These are phyloP conservation scores for Coelopa pilipes DNA, from an alignment of 2,888 invertebrate species.

Conservation along the genomic window DNA sequence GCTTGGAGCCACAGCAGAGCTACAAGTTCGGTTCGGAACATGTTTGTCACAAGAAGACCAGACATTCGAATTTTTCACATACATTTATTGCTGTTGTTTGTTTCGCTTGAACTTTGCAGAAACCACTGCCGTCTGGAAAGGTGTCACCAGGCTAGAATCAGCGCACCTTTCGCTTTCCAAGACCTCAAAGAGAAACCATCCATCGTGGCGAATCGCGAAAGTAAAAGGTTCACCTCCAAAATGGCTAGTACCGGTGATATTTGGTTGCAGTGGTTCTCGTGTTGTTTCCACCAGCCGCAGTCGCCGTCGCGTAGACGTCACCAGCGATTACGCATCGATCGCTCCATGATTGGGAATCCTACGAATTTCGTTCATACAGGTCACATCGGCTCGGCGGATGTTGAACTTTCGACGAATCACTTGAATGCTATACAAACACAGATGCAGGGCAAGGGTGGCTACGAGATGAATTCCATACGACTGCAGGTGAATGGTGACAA, in stretches of 20 bases:
- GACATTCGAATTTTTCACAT: not conserved
- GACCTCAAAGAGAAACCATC: too few species aligned
- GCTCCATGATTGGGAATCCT: slow-evolving; percentile 95
- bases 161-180: not conserved
- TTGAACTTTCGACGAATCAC: slow-evolving; percentile 84
- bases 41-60: too few species aligned
- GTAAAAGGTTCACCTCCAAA: slow-evolving; percentile 53
- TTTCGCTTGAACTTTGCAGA: not conserved
- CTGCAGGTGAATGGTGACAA: slow-evolving; percentile 59
- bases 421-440: slow-evolving; percentile 90
- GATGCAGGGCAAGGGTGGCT: slow-evolving; percentile 97
- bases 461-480: slow-evolving; percentile 74
- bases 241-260: slow-evolving; percentile 83
- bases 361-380: slow-evolving; percentile 94
- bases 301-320: slow-evolving; percentile 77
- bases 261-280: slow-evolving; percentile 93
- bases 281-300: slow-evolving; percentile 85
- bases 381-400: slow-evolving; percentile 90
- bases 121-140: not conserved
- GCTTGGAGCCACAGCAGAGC: not conserved
- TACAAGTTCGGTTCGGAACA: too few species aligned
- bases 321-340: slow-evolving; percentile 81
- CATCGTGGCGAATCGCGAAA: slow-evolving; percentile 40
- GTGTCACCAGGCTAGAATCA: not conserved
- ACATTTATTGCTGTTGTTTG: slow-evolving; percentile 9